phyloP scores from a whole-genome alignment of 2,797 vertebrate species.

The Spheniscus humboldti region DNA sequence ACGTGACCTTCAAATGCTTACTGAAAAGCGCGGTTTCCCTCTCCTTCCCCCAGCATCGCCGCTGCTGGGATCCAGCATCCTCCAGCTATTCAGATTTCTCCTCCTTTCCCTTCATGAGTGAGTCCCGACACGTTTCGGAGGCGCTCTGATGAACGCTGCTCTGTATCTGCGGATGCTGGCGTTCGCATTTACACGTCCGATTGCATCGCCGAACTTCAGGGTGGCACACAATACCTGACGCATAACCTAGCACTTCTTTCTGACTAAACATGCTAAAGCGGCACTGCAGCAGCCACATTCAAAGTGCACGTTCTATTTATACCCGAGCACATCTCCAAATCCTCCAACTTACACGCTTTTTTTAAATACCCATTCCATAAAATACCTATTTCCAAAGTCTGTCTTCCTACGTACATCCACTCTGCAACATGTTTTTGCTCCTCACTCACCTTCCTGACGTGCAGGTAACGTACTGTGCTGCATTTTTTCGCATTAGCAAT shows the following conservation, averaged over 20 bases:
- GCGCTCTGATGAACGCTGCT: not conserved
- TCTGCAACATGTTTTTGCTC: not conserved
- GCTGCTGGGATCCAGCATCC: not conserved
- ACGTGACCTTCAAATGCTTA: not conserved
- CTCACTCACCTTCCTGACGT: not conserved
- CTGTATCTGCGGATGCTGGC: rapidly evolving
- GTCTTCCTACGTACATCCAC: not conserved
- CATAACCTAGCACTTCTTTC: not conserved
- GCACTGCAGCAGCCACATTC: not conserved
- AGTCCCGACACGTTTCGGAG: rapidly evolving
- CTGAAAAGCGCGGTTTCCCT: rapidly evolving
- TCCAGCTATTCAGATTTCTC: not conserved
- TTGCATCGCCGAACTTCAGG: rapidly evolving
- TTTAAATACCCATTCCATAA: not conserved
- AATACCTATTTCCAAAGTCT: not conserved
- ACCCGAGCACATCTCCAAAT: not conserved
- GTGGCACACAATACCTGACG: not conserved
- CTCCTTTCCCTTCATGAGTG: not conserved
- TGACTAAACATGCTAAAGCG: not conserved
- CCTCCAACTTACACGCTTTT: not conserved
- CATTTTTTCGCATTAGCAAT: not conserved
- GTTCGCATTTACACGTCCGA: rapidly evolving
- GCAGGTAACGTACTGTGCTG: rapidly evolving
- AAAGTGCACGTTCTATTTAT: rapidly evolving
- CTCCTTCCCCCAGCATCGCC: not conserved